Conservation (phyloP, 1,140 invertebrate genomes). For the Drosophila yakuba region DNA sequence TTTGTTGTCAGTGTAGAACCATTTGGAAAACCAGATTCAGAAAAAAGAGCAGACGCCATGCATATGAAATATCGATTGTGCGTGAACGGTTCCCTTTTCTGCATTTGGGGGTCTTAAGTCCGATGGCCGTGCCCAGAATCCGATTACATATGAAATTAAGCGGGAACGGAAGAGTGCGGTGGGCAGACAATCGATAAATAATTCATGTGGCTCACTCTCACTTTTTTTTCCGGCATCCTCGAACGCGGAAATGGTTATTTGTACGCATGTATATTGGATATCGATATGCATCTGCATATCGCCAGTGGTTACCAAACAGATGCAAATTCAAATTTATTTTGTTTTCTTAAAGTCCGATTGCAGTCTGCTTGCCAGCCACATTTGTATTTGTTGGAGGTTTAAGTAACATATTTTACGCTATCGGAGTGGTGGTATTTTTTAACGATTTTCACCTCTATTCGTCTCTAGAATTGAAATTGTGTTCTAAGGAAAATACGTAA, state of each 20-base stretch:
- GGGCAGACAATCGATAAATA: constrained; percentile 58
- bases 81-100: constrained; percentile 48
- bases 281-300: constrained; percentile 62
- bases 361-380: not conserved
- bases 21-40: constrained; percentile 21
- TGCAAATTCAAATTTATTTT: constrained; percentile 43
- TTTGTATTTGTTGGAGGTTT: constrained; percentile 29
- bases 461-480: too few species aligned
- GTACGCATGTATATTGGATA: constrained; percentile 58
- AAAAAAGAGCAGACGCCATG: constrained; percentile 25
- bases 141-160: constrained; percentile 73
- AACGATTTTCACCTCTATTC: too few species aligned
- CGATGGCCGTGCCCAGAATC: constrained; percentile 53
- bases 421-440: too few species aligned
- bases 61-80: constrained; percentile 82
- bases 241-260: constrained; percentile 71
- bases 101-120: constrained; percentile 44
- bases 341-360: not conserved
- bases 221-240: constrained; percentile 21
- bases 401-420: not conserved
- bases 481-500: too few species aligned
- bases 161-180: constrained; percentile 40
- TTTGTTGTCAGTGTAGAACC: not conserved
- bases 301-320: constrained; percentile 7
- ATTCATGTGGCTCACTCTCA: constrained; percentile 55